Evolutionary conservation across 2,797 vertebrate species (phyloP), one percentile per base, ranked within the genome.

Genomic region (Toxotes lorentzi): DNA sequence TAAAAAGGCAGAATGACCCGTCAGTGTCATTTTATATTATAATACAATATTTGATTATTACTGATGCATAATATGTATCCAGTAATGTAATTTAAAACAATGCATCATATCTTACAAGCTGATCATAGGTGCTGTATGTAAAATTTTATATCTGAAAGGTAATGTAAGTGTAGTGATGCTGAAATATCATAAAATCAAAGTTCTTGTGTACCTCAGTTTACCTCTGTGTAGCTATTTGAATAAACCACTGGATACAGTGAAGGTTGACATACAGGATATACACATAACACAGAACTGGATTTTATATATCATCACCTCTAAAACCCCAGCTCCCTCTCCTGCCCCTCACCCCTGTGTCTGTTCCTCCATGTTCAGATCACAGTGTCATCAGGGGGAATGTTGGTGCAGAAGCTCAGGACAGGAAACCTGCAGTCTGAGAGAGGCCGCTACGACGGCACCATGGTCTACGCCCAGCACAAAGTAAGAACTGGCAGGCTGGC

Each of bases 381-480:
- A 0, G 93, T 96, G 66, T 92, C 95, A 6, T 95, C 95, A 19
- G 95, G 95, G 3, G 95, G 94, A 1, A 96, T 96, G 95, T 54
- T 96, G 79, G 95, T 96, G 72, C 95, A 96, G 91, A 96, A 95
- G 85, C 94, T 96, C 58, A 76, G 95, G 76, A 93, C 91, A 35
- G 95, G 95, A 66, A 95, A 96, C 89, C 92, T 96, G 73, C 95
- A 96, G 92, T 94, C 95, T 5, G 93, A 95, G 58, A 88, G 90
- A 34, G 95, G 95, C 0, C 91, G 90, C 81, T 96, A 93, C 4
- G 94, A 95, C 4, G 93, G 94, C 71, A 92, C 95, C 83, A 95
- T 96, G 94, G 95, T 95, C 73, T 96, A 95, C n/a, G 95, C 95
- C 70, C 95, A 95, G 86, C 94, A 96, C 90, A 96, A 96, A 89